Percentiles rank a stretch among this genome's conserved stretches.
These are phyloP conservation scores for Stichodactyla helianthus DNA, from an alignment of 64 coral and sea anemone genomes.

Conservation along the genomic window DNA sequence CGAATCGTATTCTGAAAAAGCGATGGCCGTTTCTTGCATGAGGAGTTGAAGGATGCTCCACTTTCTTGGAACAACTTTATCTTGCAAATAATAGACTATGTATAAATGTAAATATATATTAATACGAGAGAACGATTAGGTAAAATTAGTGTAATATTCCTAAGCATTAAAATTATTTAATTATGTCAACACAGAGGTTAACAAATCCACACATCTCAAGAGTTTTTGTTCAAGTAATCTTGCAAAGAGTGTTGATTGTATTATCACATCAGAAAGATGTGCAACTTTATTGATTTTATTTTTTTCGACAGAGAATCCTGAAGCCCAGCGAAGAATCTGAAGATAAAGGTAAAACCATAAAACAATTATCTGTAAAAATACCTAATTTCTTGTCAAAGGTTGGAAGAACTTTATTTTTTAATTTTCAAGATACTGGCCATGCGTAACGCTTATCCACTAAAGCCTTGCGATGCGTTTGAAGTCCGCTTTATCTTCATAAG, in stretches of 20 bases:
- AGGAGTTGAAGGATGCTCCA: no score
- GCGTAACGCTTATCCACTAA: not conserved
- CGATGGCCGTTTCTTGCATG: no score
- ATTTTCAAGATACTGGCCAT: not conserved
- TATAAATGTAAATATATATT: no score
- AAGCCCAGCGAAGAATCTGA: slow-evolving; percentile 3
- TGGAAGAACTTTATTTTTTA: not conserved
- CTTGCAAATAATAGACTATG: no score
- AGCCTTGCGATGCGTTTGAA: no score
- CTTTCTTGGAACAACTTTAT: no score
- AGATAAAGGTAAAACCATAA: not conserved
- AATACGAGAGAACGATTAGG: no score
- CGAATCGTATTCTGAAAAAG: no score
- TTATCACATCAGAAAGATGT: not conserved
- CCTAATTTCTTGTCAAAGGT: not conserved
- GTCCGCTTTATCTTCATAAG: no score
- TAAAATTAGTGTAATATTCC: not conserved
- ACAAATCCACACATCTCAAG: not conserved
- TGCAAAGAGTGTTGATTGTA: not conserved
- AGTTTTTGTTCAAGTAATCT: no score
- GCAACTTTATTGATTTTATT: not conserved
- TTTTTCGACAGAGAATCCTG: not conserved
- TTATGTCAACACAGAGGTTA: not conserved
- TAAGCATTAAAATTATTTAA: not conserved
- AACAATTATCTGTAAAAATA: not conserved